These are phyloP conservation scores for Plodia interpunctella DNA, from an alignment of 1,140 invertebrate genomes.

Conservation along the genomic window DNA sequence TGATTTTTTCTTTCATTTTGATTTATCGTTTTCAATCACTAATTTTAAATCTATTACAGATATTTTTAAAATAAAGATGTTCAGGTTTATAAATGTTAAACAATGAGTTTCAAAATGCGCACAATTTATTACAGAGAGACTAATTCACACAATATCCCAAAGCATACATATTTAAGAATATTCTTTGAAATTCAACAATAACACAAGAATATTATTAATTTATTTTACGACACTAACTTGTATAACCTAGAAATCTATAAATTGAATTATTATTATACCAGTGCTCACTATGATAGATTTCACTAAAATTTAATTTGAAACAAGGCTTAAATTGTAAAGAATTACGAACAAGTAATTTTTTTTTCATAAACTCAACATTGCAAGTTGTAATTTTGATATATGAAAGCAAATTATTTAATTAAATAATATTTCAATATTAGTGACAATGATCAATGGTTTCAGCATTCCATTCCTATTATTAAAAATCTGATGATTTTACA, in stretches of 20 bases:
- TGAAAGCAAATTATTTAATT: no score
- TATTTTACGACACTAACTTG: neutral
- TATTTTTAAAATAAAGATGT: neutral
- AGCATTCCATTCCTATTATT: no score
- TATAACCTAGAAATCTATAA: slow-evolving; percentile 10
- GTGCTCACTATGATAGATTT: neutral
- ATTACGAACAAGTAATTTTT: neutral
- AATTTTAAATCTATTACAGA: neutral
- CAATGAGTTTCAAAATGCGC: slow-evolving; percentile 43
- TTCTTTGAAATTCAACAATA: slow-evolving; percentile 10
- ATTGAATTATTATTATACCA: neutral
- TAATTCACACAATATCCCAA: slow-evolving; percentile 38
- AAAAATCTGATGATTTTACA: no score
- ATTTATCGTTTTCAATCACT: no score
- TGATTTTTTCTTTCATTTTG: no score
- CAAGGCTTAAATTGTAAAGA: neutral
- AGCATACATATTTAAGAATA: neutral
- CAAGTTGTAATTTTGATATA: no score
- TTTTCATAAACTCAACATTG: neutral
- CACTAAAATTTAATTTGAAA: neutral
- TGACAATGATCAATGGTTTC: no score
- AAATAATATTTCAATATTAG: no score
- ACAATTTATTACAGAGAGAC: slow-evolving; percentile 49
- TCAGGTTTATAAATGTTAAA: neutral
- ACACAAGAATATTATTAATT: neutral